Evolutionary conservation across 2,113 vertebrate genomes (phyloP), one percentile per base, ranked within the genome.

Genomic region (Cyprinodon tularosa): DNA sequence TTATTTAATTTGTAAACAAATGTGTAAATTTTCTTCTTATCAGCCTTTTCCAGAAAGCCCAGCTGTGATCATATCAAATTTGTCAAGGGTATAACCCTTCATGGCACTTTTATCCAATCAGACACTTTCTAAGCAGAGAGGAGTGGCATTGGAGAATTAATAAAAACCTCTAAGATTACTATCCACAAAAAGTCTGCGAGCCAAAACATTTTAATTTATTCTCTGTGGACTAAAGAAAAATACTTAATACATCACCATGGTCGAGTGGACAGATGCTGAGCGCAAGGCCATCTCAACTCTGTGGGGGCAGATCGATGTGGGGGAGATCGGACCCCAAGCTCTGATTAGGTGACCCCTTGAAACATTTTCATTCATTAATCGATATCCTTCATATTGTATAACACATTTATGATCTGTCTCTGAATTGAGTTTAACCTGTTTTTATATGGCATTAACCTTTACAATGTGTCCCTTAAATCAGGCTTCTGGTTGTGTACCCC

Each of bases 401-500:
- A n/a, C 50, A 57, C 50, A n/a, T 57, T 57, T 17, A 20, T 57
- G 6, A n/a, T 22, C 40, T 62, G 10, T 14, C 11, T 20, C 13
- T 45, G 40, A 48, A 68, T 61, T 48, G 4, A 39, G 11, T 37
- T 53, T 12, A 8, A 44, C 1, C 11, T 39, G 7, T 12, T 20
- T 1, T 15, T 40, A 42, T 62, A 12, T 44, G 2, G 37, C 29
- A 0, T 3, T 42, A 40, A 13, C 29, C 12, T 39, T 8, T 69
- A 4, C 12, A 11, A 63, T 68, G 6, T 11, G 22, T 29, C 6
- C 47, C 4, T 79, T 3, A 10, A 44, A 68, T 0, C 59, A 93
- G 93, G 74, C 88, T 95, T 66, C 95, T 97, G 78, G 0, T 36
- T 63, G 91, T 91, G 78, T 94, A 74, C 60, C 96, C 95, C 0